A percentile compares a stretch with the other conserved stretches of the same genome.
Evolutionary conservation across 2,797 vertebrate genomes (phyloP).

Genomic region (Nasua narica): DNA sequence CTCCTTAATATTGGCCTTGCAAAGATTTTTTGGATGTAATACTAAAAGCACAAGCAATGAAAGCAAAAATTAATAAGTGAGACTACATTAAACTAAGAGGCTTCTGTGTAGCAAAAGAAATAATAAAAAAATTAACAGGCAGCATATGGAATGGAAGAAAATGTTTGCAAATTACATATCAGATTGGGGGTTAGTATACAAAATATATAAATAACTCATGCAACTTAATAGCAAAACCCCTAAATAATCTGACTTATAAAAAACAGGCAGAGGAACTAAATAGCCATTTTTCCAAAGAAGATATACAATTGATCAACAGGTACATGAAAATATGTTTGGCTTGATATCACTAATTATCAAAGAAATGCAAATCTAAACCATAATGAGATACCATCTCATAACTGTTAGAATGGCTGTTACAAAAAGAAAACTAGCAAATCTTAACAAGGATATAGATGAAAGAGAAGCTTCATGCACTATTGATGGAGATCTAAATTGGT

Average conservation of each 20-base stretch:
- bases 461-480: neutral
- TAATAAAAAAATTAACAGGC: neutral
- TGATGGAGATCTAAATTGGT: neutral
- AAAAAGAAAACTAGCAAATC: neutral
- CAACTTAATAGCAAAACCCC: neutral
- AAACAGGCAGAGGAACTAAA: neutral
- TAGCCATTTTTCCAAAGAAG: neutral
- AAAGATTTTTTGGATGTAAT: neutral
- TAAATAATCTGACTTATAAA: neutral
- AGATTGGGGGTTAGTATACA: neutral
- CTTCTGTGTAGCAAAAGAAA: neutral
- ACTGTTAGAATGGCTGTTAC: neutral
- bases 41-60: neutral
- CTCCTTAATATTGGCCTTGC: neutral
- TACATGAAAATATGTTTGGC: neutral
- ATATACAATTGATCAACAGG: neutral
- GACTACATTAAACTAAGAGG: neutral
- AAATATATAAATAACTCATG: neutral
- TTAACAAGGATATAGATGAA: neutral
- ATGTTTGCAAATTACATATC: neutral
- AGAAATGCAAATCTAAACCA: neutral
- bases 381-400: neutral
- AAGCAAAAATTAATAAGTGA: neutral
- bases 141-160: neutral
- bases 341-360: neutral